These are phyloP conservation scores for Cremastinae sp. DNA, from an alignment of 2,888 invertebrate genomes.

Conservation along the genomic window DNA sequence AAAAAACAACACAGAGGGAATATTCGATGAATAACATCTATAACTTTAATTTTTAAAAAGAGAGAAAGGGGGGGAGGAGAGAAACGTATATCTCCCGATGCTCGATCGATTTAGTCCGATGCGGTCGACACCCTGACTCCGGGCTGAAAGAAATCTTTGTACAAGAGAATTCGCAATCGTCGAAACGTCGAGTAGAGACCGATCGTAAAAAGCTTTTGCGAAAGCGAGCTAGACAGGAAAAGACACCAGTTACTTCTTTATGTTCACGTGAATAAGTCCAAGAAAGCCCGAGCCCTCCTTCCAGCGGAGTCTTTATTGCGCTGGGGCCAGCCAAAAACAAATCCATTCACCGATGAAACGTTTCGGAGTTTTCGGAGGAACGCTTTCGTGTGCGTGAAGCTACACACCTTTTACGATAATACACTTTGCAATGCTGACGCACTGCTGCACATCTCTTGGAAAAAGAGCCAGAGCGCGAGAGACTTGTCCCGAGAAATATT, in stretches of 20 bases:
- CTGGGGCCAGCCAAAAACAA: slow-evolving; percentile 67
- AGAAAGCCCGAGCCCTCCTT: slow-evolving; percentile 37
- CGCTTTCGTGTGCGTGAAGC: slow-evolving; percentile 38
- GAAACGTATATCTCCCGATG: neutral
- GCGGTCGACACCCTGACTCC: slow-evolving; percentile 23
- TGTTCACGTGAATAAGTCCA: slow-evolving; percentile 66
- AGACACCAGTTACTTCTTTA: slow-evolving; percentile 67
- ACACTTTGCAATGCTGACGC: slow-evolving; percentile 43
- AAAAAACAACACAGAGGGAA: too few relatives aligned
- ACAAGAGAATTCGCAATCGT: slow-evolving; percentile 44
- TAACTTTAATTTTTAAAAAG: too few relatives aligned
- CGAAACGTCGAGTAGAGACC: slow-evolving; percentile 54
- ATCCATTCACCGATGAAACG: slow-evolving; percentile 65
- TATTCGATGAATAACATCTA: too few relatives aligned
- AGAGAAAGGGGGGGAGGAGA: too few relatives aligned
- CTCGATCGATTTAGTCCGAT: slow-evolving; percentile 47
- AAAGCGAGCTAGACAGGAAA: slow-evolving; percentile 63
- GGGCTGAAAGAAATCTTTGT: slow-evolving; percentile 30
- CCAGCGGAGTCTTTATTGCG: slow-evolving; percentile 64
- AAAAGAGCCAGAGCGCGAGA: neutral
- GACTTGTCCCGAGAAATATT: slow-evolving; percentile 6
- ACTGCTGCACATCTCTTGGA: neutral
- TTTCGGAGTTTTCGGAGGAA: slow-evolving; percentile 55
- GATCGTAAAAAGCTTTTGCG: slow-evolving; percentile 62
- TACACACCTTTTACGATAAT: slow-evolving; percentile 40